A percentile compares a stretch with the other conserved stretches of the same genome.
Evolutionary conservation across 2,888 invertebrate species (phyloP).

Genomic region (Tetropium fuscum): DNA sequence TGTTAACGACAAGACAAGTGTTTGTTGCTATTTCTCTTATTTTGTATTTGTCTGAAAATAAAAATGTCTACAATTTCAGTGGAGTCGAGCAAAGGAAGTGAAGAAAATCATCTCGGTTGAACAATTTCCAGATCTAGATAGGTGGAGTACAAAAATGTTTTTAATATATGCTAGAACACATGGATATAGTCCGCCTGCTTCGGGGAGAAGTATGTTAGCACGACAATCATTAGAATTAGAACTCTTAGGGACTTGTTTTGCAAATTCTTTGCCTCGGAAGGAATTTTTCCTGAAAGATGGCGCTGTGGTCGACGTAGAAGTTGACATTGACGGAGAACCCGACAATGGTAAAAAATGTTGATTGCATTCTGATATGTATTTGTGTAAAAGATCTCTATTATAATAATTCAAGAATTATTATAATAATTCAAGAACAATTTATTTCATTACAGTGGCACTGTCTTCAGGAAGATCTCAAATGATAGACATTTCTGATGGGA

Average conservation of each 20-base stretch:
- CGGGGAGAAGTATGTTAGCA: slow-evolving; percentile 49
- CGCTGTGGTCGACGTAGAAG: slow-evolving; percentile 29
- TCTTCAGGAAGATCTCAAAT: slow-evolving; percentile 28
- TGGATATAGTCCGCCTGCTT: slow-evolving; percentile 63
- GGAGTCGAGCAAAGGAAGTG: slow-evolving; percentile 70
- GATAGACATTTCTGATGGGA: slow-evolving; percentile 49
- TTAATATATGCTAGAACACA: slow-evolving; percentile 66
- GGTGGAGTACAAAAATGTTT: slow-evolving; percentile 66
- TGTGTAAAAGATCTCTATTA: too few species aligned
- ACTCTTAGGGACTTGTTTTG: slow-evolving; percentile 44
- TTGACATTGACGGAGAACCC: slow-evolving; percentile 33
- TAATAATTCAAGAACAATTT: slow-evolving; percentile 14
- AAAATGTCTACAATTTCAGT: slow-evolving; percentile 59
- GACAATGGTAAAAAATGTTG: not conserved
- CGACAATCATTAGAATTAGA: slow-evolving; percentile 45
- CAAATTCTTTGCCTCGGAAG: slow-evolving; percentile 18
- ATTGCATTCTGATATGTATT: too few species aligned
- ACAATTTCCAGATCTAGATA: slow-evolving; percentile 48
- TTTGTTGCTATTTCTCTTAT: too few species aligned
- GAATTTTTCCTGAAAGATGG: slow-evolving; percentile 5
- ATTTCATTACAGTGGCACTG: slow-evolving; percentile 23
- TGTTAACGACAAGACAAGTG: too few species aligned
- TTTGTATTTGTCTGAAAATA: too few species aligned
- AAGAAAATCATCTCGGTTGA: slow-evolving; percentile 51
- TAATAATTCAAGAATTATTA: not conserved